Percentiles rank a stretch among this genome's conserved stretches.
Conservation (phyloP, 2,888 invertebrate genomes). For the Odontocerum albicorne region DNA sequence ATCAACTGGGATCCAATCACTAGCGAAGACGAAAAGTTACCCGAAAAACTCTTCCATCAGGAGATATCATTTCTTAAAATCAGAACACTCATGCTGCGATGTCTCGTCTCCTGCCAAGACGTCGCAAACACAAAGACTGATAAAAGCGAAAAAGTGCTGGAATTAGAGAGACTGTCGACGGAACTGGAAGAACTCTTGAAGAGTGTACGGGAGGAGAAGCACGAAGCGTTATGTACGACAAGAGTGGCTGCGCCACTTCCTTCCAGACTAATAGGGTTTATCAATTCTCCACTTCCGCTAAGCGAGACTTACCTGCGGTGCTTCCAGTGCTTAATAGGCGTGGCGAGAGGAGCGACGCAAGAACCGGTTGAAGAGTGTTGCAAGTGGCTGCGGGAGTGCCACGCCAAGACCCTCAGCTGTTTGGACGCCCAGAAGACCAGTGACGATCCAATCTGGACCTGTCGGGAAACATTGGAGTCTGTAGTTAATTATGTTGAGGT, state of each 20-base stretch:
- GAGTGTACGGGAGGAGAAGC: neutral
- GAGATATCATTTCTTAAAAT: constrained; percentile 21
- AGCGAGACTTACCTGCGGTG: constrained; percentile 42
- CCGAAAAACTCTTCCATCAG: constrained; percentile 22
- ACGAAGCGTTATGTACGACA: neutral
- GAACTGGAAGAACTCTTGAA: neutral
- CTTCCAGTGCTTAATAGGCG: constrained; percentile 38
- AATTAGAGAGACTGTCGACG: neutral
- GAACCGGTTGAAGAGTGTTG: constrained; percentile 31
- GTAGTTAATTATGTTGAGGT: constrained; percentile 67
- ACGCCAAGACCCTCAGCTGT: constrained; percentile 41
- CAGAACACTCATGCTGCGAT: constrained; percentile 19
- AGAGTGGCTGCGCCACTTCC: constrained; percentile 29
- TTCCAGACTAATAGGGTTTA: constrained; percentile 39
- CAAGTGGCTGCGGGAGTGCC: constrained; percentile 40
- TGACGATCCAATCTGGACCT: constrained; percentile 49
- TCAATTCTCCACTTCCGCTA: constrained; percentile 49
- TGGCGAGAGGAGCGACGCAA: constrained; percentile 31
- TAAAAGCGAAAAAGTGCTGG: neutral
- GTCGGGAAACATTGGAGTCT: constrained; percentile 56
- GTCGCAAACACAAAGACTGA: too few relatives aligned
- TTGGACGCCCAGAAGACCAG: constrained; percentile 47
- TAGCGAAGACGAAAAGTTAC: constrained; percentile 9
- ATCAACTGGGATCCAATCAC: constrained; percentile 66
- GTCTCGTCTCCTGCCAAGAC: too few relatives aligned